Conservation (phyloP, 2,113 vertebrate species). For the Tachysurus vachellii region DNA sequence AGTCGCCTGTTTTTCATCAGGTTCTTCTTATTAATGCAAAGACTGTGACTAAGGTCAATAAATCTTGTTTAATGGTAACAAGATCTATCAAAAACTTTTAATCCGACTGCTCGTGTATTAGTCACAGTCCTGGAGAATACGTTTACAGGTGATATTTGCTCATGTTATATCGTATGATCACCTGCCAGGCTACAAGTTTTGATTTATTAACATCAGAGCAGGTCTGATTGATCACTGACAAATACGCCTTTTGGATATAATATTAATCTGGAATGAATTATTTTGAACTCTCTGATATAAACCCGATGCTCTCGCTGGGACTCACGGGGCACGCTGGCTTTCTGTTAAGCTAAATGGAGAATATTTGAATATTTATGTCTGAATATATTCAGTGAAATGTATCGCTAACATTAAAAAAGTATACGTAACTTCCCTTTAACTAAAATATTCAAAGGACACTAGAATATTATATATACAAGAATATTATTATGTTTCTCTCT, state of each 20-base stretch:
- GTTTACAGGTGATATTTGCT: background rate
- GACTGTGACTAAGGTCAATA: background rate
- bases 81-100: background rate
- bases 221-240: background rate
- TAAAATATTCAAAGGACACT: no score
- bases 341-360: background rate
- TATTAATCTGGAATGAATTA: background rate
- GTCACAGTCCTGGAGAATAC: background rate
- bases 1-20: conserved; percentile 16
- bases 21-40: background rate
- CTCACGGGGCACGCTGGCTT: background rate
- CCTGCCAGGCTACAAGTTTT: no score
- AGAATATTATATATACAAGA: no score
- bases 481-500: no score
- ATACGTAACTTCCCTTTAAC: background rate
- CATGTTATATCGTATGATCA: background rate
- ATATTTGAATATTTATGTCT: background rate
- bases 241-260: background rate
- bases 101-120: background rate
- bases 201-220: background rate
- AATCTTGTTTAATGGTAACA: background rate
- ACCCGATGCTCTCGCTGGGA: background rate
- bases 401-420: background rate
- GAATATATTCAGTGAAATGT: no score
- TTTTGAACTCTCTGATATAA: background rate